Conservation (phyloP, 2,888 invertebrate species). For the Cerastis rubricosa region DNA sequence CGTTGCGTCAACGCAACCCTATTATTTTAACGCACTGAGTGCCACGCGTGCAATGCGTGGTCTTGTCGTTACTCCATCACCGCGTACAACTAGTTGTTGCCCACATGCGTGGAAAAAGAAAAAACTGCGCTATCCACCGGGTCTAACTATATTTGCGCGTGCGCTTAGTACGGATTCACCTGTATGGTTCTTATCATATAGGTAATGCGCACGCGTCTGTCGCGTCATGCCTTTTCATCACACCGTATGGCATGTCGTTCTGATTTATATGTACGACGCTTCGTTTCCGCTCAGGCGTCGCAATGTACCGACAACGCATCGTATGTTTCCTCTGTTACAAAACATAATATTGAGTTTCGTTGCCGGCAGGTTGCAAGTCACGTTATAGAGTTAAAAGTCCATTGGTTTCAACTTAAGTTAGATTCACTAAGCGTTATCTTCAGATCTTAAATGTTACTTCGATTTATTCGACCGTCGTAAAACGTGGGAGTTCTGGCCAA, state of each 20-base stretch:
- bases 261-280: background rate
- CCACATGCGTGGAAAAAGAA: background rate
- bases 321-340: conserved; percentile 26
- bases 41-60: background rate
- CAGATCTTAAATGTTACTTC: conserved; percentile 51
- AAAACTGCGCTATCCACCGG: background rate
- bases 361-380: conserved; percentile 40
- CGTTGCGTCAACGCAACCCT: background rate
- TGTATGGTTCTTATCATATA: too few species aligned
- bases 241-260: background rate
- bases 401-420: conserved; percentile 51
- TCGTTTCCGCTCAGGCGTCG: background rate
- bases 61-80: background rate
- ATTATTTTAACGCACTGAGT: background rate
- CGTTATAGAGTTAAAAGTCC: conserved; percentile 52
- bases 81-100: background rate
- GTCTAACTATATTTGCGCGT: background rate
- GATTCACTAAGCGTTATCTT: conserved; percentile 56
- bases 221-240: background rate
- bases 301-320: background rate
- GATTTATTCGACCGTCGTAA: conserved; percentile 56
- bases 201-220: background rate
- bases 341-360: conserved; percentile 50
- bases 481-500: conserved; percentile 45
- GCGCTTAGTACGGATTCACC: too few species aligned